phyloP scores from a whole-genome alignment of 1,140 invertebrate species.

The Conus ventricosus region DNA sequence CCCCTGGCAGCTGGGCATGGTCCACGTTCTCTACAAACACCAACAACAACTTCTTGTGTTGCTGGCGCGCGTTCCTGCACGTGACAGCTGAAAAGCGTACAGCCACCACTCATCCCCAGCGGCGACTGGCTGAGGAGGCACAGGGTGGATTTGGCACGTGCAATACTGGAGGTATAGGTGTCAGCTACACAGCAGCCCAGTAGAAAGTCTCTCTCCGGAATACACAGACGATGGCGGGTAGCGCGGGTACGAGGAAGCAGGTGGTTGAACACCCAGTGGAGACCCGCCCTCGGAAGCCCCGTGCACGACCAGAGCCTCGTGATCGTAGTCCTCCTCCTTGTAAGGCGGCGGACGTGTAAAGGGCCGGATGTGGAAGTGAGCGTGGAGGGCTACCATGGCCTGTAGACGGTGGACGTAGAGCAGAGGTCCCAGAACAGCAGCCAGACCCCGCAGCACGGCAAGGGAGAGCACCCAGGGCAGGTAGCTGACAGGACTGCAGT shows the following conservation, averaged over 20 bases:
- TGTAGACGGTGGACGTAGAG: constrained; percentile 26
- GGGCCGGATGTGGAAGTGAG: constrained; percentile 20
- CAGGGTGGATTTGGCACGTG: constrained; percentile 79
- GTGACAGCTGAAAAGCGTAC: constrained; percentile 83
- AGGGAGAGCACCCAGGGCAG: constrained; percentile 41
- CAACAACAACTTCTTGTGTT: constrained; percentile 87
- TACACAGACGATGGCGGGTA: constrained; percentile 90
- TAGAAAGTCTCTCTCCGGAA: constrained; percentile 92
- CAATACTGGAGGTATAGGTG: constrained; percentile 78
- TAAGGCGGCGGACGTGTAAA: constrained; percentile 8
- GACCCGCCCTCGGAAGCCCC: constrained; percentile 89
- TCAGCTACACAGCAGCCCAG: constrained; percentile 84
- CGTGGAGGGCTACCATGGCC: constrained; percentile 24
- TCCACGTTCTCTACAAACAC: constrained; percentile 86
- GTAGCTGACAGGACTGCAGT: constrained; percentile 2
- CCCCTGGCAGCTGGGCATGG: constrained; percentile 75
- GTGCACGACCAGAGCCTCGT: constrained; percentile 94
- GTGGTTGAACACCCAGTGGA: constrained; percentile 86
- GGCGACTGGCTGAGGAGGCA: constrained; percentile 80
- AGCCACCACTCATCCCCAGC: constrained; percentile 81
- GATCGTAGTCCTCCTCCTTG: constrained; percentile 35
- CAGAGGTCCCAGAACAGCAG: constrained; percentile 19
- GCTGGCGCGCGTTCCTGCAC: constrained; percentile 88
- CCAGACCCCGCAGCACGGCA: constrained; percentile 1
- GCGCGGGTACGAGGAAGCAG: constrained; percentile 87